Conservation (phyloP, 2,797 vertebrate genomes). For the Notoglanidium macrostoma region DNA sequence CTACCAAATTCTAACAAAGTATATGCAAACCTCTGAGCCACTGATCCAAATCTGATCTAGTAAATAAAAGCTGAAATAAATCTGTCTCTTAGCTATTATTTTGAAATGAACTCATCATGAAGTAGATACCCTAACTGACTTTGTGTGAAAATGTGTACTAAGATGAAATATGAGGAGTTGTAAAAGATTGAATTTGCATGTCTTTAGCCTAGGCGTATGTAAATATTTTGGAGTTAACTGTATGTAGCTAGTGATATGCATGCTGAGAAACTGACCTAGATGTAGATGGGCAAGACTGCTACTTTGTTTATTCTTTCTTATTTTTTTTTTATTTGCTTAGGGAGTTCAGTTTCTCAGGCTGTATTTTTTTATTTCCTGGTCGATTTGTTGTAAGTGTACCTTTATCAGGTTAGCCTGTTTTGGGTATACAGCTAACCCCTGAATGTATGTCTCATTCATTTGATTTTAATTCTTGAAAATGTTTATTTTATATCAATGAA, state of each 20-base stretch:
- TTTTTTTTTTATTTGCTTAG: background rate
- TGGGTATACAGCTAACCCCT: background rate
- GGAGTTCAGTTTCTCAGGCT: background rate
- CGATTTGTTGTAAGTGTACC: background rate
- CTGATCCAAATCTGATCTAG: too few species aligned
- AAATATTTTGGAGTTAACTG: background rate
- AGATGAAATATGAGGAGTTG: background rate
- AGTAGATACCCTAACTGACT: background rate
- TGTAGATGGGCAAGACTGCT: background rate
- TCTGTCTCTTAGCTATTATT: background rate
- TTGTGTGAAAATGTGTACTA: background rate
- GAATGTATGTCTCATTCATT: background rate
- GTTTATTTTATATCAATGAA: background rate
- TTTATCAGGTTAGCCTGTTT: background rate
- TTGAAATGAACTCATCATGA: background rate
- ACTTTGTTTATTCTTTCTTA: background rate
- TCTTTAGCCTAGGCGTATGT: background rate
- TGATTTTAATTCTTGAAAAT: background rate
- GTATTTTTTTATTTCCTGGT: background rate
- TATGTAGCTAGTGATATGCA: background rate
- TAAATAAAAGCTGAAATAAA: background rate
- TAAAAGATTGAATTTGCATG: background rate
- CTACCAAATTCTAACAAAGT: background rate
- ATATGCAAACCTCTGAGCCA: background rate
- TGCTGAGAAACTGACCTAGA: background rate